Evolutionary conservation across 2,888 invertebrate genomes (phyloP), one percentile per base, ranked within the genome.

Genomic region (Drosophila tanythrix): DNA sequence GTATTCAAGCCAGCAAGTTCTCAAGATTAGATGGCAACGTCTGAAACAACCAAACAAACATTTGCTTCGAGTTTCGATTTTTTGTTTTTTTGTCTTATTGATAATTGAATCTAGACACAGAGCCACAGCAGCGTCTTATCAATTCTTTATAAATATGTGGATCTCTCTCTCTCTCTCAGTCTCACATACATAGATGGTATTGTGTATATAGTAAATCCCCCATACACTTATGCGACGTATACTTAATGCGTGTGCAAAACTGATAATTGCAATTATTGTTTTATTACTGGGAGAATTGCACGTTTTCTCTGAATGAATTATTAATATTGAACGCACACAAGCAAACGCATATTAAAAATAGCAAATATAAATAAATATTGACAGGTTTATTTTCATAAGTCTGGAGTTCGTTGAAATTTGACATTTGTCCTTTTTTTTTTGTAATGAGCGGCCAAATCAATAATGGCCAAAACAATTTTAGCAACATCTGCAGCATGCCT

Each of bases 281-380:
- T 56, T 13, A 27, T 36, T 25, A 3, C 65, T 58, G 36, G 15
- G 51, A 21, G 29, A 56, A 27, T 69, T 75, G 76, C 89, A 84
- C 82, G 86, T 86, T 82, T 85, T 82, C 18, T n/a, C 88, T 90
- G 79, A 86, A 90, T 90, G 90, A 86, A 90, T 82, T 84, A 74
- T 70, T 65, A 71, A 35, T 35, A 35, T 27, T 43, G 46, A 27
- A 38, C 21, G 33, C 15, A 38, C 29, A 65, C 33, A 13, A 10
- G 6, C 27, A 43, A 21, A 46, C 2, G 8, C 27, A 55, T 50
- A 31, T 76, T 84, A 88, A 66, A 73, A 89, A 88, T 83, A 88
- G 69, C 69, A 66, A 76, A 43, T 82, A 73, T 74, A 79, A 76
- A 77, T 63, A 77, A 62, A 70, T 70, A 66, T 73, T 52, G 43